A percentile compares a stretch with the other conserved stretches of the same genome.
Evolutionary conservation across 2,113 vertebrate genomes (phyloP).

Genomic region (human (Homo sapiens)): DNA sequence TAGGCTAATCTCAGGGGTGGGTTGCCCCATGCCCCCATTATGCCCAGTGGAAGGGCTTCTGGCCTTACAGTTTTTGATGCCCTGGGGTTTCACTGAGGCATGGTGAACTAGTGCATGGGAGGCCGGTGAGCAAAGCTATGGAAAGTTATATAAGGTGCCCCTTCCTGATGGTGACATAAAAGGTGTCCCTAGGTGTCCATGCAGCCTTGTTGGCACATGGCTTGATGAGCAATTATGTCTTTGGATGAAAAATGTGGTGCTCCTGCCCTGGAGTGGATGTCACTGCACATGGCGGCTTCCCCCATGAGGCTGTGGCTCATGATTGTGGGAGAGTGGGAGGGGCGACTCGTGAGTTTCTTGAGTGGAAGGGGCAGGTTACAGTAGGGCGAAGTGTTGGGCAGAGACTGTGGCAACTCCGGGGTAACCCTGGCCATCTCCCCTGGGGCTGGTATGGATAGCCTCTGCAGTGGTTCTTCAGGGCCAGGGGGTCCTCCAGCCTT

Average conservation of each 20-base stretch:
- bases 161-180: neutral
- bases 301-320: neutral
- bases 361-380: neutral
- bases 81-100: neutral
- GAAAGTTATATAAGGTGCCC: neutral
- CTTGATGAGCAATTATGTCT: neutral
- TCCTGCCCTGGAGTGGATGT: neutral
- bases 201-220: neutral
- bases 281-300: neutral
- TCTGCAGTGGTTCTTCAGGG: neutral
- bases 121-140: neutral
- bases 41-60: neutral
- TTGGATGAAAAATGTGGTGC: neutral
- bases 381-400: neutral
- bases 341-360: neutral
- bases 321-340: neutral
- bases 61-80: neutral
- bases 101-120: fast-evolving
- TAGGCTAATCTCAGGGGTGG: neutral
- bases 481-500: fast-evolving
- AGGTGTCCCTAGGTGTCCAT: neutral
- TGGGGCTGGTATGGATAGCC: neutral
- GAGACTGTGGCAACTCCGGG: neutral
- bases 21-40: neutral
- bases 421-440: neutral